Evolutionary conservation across 2,888 invertebrate species (phyloP), one percentile per base, ranked within the genome.

Genomic region (Perizoma affinitatum): DNA sequence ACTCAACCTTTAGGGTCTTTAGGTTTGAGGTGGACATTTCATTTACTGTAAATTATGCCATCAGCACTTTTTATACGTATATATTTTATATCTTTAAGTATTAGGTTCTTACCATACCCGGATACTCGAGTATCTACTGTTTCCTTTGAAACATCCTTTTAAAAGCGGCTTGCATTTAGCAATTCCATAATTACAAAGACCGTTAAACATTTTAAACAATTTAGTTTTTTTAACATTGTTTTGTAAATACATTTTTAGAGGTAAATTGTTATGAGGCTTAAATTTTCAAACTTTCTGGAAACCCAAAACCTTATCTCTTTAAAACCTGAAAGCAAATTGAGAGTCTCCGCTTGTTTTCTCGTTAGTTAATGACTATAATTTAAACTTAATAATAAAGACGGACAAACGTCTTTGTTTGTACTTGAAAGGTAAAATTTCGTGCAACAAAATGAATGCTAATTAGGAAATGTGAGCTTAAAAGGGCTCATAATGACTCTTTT

Each of bases 311-410:
- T 75, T 79, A 79, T 79, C 76, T 79, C 76, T 72, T 77, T 73
- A 78, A 81, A 80, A 78, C 70, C 73, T 77, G 70, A 78, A 80
- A 78, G 77, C 74, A 82, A 86, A 84, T 84, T 83, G 78, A 82
- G 79, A 83, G 75, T 71, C 74, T 69, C 73, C 76, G 76, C 79
- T 84, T 79, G 78, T 86, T 88, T 85, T 84, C 82, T 84, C 75
- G 77, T 86, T 83, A 86, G 79, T 79, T 88, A 87, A 88, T 84
- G 86, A 83, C 86, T 89, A 87, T 86, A 87, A 90, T 90, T 90
- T 86, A 80, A 88, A 89, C 84, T 87, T 86, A 82, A 85, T 88
- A 88, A 90, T 86, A 87, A 87, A 87, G 86, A 88, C 79, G 82
- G 88, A 87, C 87, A 88, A 85, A 80, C 76, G 71, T 81, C 84